Base-by-base conservation (phyloP, 2,888 invertebrate genomes). In the Myathropa florea region DNA sequence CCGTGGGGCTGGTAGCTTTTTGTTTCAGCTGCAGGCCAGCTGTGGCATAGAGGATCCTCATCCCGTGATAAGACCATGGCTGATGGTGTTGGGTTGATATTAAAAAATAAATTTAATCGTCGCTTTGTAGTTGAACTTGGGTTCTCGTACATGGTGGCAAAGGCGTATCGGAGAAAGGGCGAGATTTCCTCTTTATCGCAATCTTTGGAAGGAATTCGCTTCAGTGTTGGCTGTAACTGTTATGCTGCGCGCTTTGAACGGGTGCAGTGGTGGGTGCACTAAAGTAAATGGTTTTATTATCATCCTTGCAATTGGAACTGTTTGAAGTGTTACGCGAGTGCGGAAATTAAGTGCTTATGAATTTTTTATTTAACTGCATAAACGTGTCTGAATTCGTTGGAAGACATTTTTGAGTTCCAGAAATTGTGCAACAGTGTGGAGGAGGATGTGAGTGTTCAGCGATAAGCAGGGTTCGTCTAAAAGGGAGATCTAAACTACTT, bases 101-200 rank as follows among this genome's bases (percentile, higher is more conserved):
- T 46, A 24, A 18, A 46, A 46, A 53, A 65, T 28, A 53, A 63
- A 72, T 63, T 63, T 63, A 72, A 72, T 72, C 72, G 72, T 63
- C 23, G 59, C 36, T 59, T 70, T 59, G 59, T 70, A 59, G 59
- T 59, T 18, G 26, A 24, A 30, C 39, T 59, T 60, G 33, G 33
- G 12, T 3, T 6, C 33, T 12, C 12, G 12, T 33, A 2, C 12
- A 12, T 33, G 12, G 33, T 12, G 33, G 33, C 33, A 12, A 10
- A 33, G 2, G 12, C 33, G 33, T 3, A 12, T 10, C 33, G 12
- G 33, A 18, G n/a, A 39, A n/a, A n/a, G 39, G 39, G n/a, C 14
- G 39, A n/a, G n/a, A 39, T 39, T 39, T 39, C n/a, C n/a, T 46
- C 18, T 46, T 46, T 46, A 46, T 46, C 46, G 46, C 1, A 46